Base-by-base conservation (phyloP, 2,888 invertebrate genomes). In the Xanthia togata region DNA sequence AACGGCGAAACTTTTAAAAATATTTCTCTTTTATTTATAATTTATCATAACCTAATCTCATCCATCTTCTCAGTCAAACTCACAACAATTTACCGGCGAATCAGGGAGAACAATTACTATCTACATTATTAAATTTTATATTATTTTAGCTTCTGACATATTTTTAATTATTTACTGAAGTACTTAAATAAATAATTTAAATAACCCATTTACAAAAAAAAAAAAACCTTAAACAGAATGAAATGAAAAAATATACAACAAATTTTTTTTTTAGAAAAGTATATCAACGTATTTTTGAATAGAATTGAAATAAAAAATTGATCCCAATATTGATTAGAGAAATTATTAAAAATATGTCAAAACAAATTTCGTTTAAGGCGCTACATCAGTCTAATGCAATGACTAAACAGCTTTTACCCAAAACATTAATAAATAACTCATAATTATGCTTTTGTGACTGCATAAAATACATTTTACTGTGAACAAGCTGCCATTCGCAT, bases 1-100 rank as follows among this genome's bases (percentile, higher is more conserved):
- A 93, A 93, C 84, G 77, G 79, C 82, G 88, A 64, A 73, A 59
- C 79, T 84, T 92, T 92, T 93, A 95, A 96, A 96, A 96, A 96
- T 96, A 96, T 95, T 91, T 93, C 94, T 95, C 94, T 95, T 96
- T 96, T 95, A 96, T 96, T 95, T 93, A 95, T 95, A 95, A 95
- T 95, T 95, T 94, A 95, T 94, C 91, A 89, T 95, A 90, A 93
- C 91, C 94, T 94, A 95, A 93, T 92, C 92, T 94, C 95, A 94
- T 95, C 91, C 94, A 91, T 93, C 93, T 67, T 78, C 76, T 93
- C 94, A 93, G 92, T 93, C 94, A 93, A 91, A 92, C 93, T 92
- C 92, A 93, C 93, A 92, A 92, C 91, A 90, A 91, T 89, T 84
- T 90, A 90, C 91, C 93, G 91, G 93, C 93, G 93, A 94, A 91